Percentiles rank a stretch among this genome's conserved stretches.
Conservation (phyloP, 2,113 vertebrate genomes). For the Cyprinodon brontotheroides region DNA sequence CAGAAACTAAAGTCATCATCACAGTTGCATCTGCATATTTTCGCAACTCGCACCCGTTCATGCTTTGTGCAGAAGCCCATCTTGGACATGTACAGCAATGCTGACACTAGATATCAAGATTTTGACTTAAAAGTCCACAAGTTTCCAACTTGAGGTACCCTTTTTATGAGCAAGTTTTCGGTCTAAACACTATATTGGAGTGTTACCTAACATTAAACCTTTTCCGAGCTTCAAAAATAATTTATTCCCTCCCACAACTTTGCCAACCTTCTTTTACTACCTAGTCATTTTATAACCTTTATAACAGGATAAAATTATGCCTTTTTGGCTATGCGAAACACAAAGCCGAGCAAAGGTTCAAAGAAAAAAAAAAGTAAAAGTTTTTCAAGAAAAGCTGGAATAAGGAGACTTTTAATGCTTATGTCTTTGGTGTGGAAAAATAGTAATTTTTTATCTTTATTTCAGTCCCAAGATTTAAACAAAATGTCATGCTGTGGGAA, state of each 20-base stretch:
- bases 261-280: background rate
- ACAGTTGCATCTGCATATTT: no score
- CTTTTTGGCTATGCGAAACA: conserved; percentile 34
- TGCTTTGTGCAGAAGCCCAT: no score
- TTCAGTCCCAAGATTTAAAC: conserved; percentile 44
- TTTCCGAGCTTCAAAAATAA: background rate
- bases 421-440: conserved; percentile 55
- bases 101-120: no score
- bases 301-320: conserved; percentile 18
- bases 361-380: background rate
- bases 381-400: conserved; percentile 15
- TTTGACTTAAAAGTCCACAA: no score
- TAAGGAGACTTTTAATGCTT: conserved; percentile 28
- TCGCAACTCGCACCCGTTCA: no score
- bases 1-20: no score
- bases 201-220: background rate
- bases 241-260: conserved; percentile 11
- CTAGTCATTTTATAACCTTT: background rate
- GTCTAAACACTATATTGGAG: background rate
- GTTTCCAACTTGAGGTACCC: no score
- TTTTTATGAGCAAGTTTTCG: no score
- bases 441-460: conserved; percentile 60
- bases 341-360: conserved; percentile 24
- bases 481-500: conserved; percentile 17
- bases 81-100: no score